phyloP scores from a whole-genome alignment of 2,888 invertebrate genomes.

The Petrolisthes manimaculis region DNA sequence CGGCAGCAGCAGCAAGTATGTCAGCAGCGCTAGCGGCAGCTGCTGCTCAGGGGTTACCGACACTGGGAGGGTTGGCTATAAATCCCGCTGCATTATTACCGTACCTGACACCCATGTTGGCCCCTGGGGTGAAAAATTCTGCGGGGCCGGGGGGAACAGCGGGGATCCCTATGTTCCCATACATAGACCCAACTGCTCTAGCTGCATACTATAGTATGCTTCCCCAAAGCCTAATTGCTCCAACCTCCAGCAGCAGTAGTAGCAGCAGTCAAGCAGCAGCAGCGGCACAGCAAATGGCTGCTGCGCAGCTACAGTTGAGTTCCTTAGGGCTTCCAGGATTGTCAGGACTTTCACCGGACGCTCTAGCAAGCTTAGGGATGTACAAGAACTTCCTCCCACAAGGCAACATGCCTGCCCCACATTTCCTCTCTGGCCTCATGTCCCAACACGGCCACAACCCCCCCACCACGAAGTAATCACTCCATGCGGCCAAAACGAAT shows the following conservation, averaged over 20 bases:
- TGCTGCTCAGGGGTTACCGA: slow-evolving; percentile 44
- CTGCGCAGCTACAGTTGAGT: slow-evolving; percentile 62
- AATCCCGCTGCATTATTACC: slow-evolving; percentile 52
- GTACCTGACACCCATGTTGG: slow-evolving; percentile 52
- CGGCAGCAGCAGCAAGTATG: slow-evolving; percentile 36
- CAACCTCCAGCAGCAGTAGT: slow-evolving; percentile 48
- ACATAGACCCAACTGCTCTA: slow-evolving; percentile 57
- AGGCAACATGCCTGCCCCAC: slow-evolving; percentile 62
- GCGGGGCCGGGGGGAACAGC: slow-evolving; percentile 53
- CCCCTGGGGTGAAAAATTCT: slow-evolving; percentile 48
- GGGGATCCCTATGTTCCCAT: slow-evolving; percentile 57
- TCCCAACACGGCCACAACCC: slow-evolving; percentile 58
- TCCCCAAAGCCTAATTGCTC: slow-evolving; percentile 56
- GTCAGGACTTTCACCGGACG: slow-evolving; percentile 56
- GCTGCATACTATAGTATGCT: slow-evolving; percentile 64
- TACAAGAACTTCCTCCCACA: slow-evolving; percentile 65
- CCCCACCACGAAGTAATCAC: slow-evolving; percentile 56
- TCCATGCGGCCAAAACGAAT: slow-evolving; percentile 30
- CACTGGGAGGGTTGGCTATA: slow-evolving; percentile 37
- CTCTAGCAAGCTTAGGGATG: slow-evolving; percentile 62
- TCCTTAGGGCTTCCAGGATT: slow-evolving; percentile 61
- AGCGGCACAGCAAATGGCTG: slow-evolving; percentile 49
- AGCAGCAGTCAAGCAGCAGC: slow-evolving; percentile 25
- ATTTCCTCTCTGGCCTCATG: slow-evolving; percentile 65
- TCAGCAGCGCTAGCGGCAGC: slow-evolving; percentile 49